Base-by-base conservation (phyloP, 2,888 invertebrate genomes). In the Eudasyphora cyanicolor region DNA sequence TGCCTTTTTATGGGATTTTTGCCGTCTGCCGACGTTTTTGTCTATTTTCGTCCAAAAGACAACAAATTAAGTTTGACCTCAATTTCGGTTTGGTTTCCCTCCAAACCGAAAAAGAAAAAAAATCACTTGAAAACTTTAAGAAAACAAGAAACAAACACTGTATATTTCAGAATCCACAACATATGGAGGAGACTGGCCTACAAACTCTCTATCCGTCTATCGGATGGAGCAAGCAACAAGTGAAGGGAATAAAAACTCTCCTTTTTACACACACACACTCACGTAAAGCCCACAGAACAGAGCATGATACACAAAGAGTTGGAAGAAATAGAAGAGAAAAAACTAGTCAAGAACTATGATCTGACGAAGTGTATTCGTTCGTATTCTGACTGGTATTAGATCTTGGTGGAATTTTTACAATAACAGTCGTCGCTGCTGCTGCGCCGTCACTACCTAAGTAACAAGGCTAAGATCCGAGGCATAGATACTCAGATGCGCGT, bases 51-150 rank as follows among this genome's bases (percentile, higher is more conserved):
- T 32, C 51, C 21, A 79, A 57, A 76, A 78, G 75, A 75, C n/a
- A 81, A 76, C 84, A 84, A 84, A 81, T 84, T 84, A 84, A 73
- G 80, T 81, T 84, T 84, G 84, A 84, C 84, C 84, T 78, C 84
- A 84, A 84, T 84, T 78, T 78, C 10, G 57, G 45, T n/a, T 12
- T 24, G 67, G 64, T 80, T 84, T 80, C 80, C 83, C 84, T 80
- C 77, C 81, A 84, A 75, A 79, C 5, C 5, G 10, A 5, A 19
- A 51, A 51, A 45, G 5, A 45, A 45, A 45, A 45, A 49, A 14
- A 57, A 27, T 35, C 60, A 70, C 69, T 79, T 70, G 51, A 76
- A 54, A 54, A 67, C 24, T 45, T 45, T 45, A n/a, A n/a, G 27
- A 54, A 24, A 54, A 1, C 57, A 57, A 73, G 51, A 74, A 49